phyloP scores from a whole-genome alignment of 1,140 invertebrate genomes.

The Acarapis woodi region DNA sequence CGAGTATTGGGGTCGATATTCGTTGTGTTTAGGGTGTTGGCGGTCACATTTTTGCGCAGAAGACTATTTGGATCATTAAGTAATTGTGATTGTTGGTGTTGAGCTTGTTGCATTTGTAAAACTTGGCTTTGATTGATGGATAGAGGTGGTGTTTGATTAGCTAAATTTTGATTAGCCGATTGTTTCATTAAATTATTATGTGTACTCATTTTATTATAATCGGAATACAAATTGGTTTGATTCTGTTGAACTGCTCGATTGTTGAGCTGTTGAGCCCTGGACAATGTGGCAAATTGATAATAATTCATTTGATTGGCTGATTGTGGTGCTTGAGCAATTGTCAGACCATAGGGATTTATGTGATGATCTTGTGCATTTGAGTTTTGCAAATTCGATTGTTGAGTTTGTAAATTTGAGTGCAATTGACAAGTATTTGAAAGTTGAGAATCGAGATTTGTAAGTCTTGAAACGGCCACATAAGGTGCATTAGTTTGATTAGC shows the following conservation, averaged over 20 bases:
- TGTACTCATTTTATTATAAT: slow-evolving; percentile 1
- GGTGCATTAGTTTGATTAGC: neutral
- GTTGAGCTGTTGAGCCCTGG: neutral
- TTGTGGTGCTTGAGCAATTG: neutral
- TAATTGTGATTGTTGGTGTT: slow-evolving; percentile 14
- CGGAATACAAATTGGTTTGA: neutral
- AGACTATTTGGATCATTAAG: slow-evolving; percentile 18
- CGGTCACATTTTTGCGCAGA: neutral
- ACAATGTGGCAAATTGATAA: slow-evolving; percentile 4
- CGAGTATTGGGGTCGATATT: neutral
- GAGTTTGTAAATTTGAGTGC: too few relatives aligned
- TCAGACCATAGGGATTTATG: neutral
- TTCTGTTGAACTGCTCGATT: neutral
- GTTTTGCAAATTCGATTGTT: too few relatives aligned
- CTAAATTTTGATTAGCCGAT: too few relatives aligned
- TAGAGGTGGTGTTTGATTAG: slow-evolving; percentile 1
- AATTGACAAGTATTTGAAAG: neutral
- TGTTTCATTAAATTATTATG: slow-evolving; percentile 5
- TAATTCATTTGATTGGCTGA: neutral
- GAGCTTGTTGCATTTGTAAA: slow-evolving; percentile 15
- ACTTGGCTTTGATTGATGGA: slow-evolving; percentile 1
- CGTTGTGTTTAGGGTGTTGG: neutral
- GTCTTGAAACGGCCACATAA: neutral
- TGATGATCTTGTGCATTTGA: too few relatives aligned
- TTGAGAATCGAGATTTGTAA: neutral